A percentile compares a stretch with the other conserved stretches of the same genome.
These are phyloP conservation scores for Diachasmimorpha longicaudata DNA, from an alignment of 1,140 invertebrate genomes.

Conservation along the genomic window DNA sequence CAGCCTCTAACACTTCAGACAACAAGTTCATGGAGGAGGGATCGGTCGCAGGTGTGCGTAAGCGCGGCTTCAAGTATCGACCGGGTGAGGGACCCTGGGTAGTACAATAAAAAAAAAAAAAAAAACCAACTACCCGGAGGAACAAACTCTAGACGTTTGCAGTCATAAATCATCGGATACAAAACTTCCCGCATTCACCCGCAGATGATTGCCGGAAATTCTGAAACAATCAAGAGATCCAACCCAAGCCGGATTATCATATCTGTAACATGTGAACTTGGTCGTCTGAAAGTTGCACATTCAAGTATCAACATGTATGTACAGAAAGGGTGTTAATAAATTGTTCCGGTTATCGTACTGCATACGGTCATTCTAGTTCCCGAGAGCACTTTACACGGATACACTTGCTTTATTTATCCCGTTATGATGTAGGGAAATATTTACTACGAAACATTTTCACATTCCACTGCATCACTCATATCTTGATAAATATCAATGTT, in stretches of 20 bases:
- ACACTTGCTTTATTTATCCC: constrained; percentile 2
- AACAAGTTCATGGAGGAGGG: background rate
- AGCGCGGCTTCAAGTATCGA: constrained; percentile 21
- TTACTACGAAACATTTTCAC: background rate
- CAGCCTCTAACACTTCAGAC: constrained; percentile 12
- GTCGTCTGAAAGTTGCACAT: constrained; percentile 27
- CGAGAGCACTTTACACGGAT: constrained; percentile 1
- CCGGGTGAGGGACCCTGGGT: background rate
- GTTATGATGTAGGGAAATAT: background rate
- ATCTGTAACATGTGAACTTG: background rate
- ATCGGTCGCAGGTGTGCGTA: constrained; percentile 24
- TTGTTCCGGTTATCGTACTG: constrained; percentile 44
- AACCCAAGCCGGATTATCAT: background rate
- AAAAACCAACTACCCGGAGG: background rate
- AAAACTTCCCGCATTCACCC: background rate
- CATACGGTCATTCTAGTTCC: background rate
- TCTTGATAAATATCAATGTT: constrained; percentile 36
- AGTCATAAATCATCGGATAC: background rate
- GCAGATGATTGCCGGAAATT: background rate
- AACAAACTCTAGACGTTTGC: background rate
- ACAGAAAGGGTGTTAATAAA: constrained; percentile 40
- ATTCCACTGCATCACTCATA: background rate
- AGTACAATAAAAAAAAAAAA: background rate
- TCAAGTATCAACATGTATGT: constrained; percentile 19
- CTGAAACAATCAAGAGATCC: background rate